Base-by-base conservation (phyloP, 2,888 invertebrate species). In the Drosophila yooni region DNA sequence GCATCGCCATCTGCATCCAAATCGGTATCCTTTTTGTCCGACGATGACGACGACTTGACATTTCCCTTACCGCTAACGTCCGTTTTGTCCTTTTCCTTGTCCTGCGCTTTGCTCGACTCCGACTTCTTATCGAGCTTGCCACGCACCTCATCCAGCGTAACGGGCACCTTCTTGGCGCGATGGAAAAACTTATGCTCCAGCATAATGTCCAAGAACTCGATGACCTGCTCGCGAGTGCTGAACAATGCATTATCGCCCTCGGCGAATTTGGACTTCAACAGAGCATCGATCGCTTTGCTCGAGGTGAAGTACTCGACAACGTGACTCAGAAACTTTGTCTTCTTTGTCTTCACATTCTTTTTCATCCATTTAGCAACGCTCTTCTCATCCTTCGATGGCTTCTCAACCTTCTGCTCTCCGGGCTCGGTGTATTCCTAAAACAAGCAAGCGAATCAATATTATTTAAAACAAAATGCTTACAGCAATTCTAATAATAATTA, bases 291-390 rank as follows among this genome's bases (percentile, higher is more conserved):
- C 1, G 99, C 99, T 92, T 98, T 97, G 75, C 95, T 94, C 75
- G 96, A 96, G 81, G 98, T 98, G 91, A 99, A 99, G 94, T 99
- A 99, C 92, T 98, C 98, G 15, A 99, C 99, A 93, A 98, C 97
- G 93, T 99, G 99, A 91, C 97, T 98, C 59, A 99, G 95, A 92
- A 99, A 98, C 93, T 98, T 99, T 0, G 99, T 99, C 93, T 97
- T 98, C 94, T 99, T 99, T 4, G 96, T 97, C 40, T 97, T 98
- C 31, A 99, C 96, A 94, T 98, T 98, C 80, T 97, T 97, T 63
- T 98, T 96, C 85, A 99, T 94, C 97, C 98, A 99, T 93, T 98
- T 98, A 0, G 99, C 99, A 53, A 99, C 95, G 0, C 96, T 95
- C 93, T 98, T 98, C 93, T 99, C 99, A 69, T 98, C 97, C 93